Evolutionary conservation across 2,888 invertebrate species (phyloP).

Genomic region (Hypena proboscidalis): DNA sequence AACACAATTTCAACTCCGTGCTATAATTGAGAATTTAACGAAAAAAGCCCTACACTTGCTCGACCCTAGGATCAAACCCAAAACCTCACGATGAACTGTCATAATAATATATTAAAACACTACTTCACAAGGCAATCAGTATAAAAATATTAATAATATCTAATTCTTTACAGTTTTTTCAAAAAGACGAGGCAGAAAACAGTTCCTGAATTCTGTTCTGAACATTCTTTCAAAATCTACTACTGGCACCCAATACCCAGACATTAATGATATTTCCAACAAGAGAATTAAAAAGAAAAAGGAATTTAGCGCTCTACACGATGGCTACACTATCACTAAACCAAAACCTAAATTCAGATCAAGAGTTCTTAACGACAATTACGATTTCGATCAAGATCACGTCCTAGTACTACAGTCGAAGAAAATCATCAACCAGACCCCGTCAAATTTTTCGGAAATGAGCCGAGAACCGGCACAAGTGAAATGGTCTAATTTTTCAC

Average conservation of each 20-base stretch:
- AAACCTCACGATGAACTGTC: too few species aligned
- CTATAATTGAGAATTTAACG: too few species aligned
- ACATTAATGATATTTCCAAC: conserved; percentile 14
- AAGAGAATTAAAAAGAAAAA: conserved; percentile 3
- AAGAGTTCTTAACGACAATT: conserved; percentile 40
- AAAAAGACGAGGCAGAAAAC: conserved; percentile 50
- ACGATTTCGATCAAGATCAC: conserved; percentile 36
- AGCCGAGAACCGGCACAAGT: conserved; percentile 11
- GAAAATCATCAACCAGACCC: conserved; percentile 52
- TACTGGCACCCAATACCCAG: conserved; percentile 59
- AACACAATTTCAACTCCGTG: too few species aligned
- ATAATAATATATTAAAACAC: too few species aligned
- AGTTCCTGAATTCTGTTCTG: conserved; percentile 57
- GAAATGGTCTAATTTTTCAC: conserved; percentile 12
- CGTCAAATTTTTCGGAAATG: conserved; percentile 53
- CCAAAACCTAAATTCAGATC: conserved; percentile 46
- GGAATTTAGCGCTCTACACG: background rate
- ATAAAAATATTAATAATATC: too few species aligned
- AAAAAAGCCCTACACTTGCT: too few species aligned
- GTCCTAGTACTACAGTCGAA: conserved; percentile 54
- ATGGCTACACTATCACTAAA: conserved; percentile 8
- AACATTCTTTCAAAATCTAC: conserved; percentile 61
- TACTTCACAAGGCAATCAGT: too few species aligned
- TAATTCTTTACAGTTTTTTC: too few species aligned
- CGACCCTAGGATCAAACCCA: too few species aligned